phyloP scores from a whole-genome alignment of 2,113 vertebrate genomes.

The Brienomyrus brachyistius region DNA sequence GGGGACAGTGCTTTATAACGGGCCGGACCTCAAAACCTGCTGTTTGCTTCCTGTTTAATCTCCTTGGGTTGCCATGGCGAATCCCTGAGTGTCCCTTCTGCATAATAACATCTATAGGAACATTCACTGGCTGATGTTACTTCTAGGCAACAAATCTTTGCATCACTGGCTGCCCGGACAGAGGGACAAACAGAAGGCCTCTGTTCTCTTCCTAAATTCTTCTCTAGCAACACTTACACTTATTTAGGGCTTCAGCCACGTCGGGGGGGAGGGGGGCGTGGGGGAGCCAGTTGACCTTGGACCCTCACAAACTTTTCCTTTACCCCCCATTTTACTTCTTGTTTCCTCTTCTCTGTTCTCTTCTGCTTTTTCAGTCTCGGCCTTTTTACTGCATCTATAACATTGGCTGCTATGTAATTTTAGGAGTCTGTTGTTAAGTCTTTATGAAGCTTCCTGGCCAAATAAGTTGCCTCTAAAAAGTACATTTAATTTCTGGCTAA shows the following conservation, averaged over 20 bases:
- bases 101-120: constrained; percentile 70
- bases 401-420: not conserved
- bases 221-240: not conserved
- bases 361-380: not conserved
- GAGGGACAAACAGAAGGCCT: not conserved
- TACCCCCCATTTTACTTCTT: not conserved
- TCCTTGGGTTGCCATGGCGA: constrained; percentile 64
- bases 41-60: constrained; percentile 63
- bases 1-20: constrained; percentile 60
- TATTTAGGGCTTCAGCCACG: not conserved
- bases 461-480: not conserved
- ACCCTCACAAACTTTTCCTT: not conserved
- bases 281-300: not conserved
- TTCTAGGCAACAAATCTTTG: constrained; percentile 26
- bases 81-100: constrained; percentile 59
- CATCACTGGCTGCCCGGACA: not conserved
- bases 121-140: constrained; percentile 74
- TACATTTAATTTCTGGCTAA: not conserved
- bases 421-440: not conserved
- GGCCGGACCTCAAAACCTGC: constrained; percentile 42
- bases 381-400: not conserved
- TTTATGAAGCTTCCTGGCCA: not conserved
- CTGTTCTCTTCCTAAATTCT: not conserved
- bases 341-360: not conserved
- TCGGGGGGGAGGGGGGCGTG: not conserved